Conservation (phyloP, 2,113 vertebrate species). For the Lipotes vexillifer region DNA sequence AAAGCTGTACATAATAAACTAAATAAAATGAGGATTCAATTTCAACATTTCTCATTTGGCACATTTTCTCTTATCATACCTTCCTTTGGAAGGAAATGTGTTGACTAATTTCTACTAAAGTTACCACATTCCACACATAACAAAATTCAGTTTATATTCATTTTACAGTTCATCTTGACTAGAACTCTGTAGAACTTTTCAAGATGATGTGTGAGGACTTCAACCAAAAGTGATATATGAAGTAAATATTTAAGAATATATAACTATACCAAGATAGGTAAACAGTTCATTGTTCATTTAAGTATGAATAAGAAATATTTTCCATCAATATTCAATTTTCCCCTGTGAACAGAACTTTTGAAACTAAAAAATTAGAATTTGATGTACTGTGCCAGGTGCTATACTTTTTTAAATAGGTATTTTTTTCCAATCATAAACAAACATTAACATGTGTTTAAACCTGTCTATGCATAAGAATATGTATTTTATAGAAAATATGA, state of each 20-base stretch:
- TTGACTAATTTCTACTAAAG: neutral
- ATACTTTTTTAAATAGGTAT: neutral
- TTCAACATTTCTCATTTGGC: neutral
- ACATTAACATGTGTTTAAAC: neutral
- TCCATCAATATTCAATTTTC: neutral
- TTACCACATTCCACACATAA: neutral
- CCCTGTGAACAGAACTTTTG: neutral
- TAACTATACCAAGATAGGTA: neutral
- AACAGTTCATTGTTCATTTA: neutral
- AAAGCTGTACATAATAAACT: neutral
- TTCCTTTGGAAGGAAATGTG: neutral
- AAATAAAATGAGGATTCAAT: neutral
- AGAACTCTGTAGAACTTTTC: neutral
- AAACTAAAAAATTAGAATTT: neutral
- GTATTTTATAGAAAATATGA: neutral
- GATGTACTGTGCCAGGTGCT: neutral
- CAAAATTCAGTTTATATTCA: neutral
- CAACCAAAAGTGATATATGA: neutral
- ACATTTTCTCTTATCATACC: neutral
- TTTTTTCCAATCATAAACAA: neutral
- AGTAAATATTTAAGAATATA: neutral
- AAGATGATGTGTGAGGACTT: neutral
- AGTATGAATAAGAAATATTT: neutral
- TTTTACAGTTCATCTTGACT: neutral
- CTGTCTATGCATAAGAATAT: neutral